Percentiles rank a stretch among this genome's conserved stretches.
phyloP scores from a whole-genome alignment of 2,113 vertebrate genomes.

The Gracilinanus agilis region DNA sequence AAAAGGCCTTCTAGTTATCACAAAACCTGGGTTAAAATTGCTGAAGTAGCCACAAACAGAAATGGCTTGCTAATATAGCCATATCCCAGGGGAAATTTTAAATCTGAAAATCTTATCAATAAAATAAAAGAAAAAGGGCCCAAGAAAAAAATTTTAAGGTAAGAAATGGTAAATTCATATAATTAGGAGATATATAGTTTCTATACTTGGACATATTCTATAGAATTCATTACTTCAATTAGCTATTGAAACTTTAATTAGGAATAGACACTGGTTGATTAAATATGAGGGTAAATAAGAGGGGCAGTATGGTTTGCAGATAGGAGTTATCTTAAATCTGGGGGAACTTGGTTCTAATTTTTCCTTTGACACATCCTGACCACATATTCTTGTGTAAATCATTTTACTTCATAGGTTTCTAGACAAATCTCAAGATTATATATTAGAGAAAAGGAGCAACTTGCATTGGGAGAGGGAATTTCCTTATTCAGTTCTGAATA shows the following conservation, averaged over 20 bases:
- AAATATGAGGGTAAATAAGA: neutral
- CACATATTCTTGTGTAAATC: too few species aligned
- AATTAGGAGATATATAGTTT: neutral
- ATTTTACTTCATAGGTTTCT: too few species aligned
- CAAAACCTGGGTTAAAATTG: neutral
- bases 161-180: neutral
- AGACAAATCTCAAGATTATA: too few species aligned
- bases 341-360: too few species aligned
- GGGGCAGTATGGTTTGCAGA: neutral
- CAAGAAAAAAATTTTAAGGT: neutral
- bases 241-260: neutral
- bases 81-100: conserved; percentile 3
- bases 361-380: too few species aligned
- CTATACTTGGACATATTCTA: neutral
- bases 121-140: neutral
- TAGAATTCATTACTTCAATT: conserved; percentile 12
- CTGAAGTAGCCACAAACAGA: neutral
- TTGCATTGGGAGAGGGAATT: neutral
- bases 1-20: neutral
- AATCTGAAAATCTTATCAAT: conserved; percentile 18
- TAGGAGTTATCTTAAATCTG: too few species aligned
- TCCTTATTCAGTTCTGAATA: neutral
- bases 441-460: too few species aligned
- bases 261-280: conserved; percentile 17
- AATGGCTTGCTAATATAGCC: neutral